phyloP scores from a whole-genome alignment of 2,797 vertebrate species.

The Galago senegalensis region DNA sequence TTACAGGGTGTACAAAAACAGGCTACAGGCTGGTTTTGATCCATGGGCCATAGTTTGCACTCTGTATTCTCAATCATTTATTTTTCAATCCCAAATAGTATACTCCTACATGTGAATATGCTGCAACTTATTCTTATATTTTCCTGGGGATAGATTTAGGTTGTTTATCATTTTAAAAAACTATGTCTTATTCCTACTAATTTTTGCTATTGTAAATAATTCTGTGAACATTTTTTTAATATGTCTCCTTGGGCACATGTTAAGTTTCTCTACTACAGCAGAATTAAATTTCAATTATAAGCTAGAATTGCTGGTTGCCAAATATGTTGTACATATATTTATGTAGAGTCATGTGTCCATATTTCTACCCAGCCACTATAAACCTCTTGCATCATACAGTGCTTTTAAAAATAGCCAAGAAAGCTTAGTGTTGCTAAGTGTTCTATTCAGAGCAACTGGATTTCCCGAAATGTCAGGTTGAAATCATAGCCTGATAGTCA shows the following conservation, averaged over 20 bases:
- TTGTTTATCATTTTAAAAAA: slow-evolving; percentile 33
- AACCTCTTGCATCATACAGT: slow-evolving; percentile 1
- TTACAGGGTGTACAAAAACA: not conserved
- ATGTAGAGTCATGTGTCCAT: not conserved
- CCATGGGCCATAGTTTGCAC: not conserved
- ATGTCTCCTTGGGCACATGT: not conserved
- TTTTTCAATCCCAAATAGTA: not conserved
- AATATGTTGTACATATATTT: not conserved
- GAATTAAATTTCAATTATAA: not conserved
- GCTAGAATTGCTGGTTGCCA: not conserved
- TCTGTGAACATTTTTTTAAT: not conserved
- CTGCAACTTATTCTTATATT: not conserved
- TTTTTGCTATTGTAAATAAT: slow-evolving; percentile 41
- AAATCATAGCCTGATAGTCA: slow-evolving; percentile 5
- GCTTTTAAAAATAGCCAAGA: slow-evolving; percentile 59
- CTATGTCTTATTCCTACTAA: not conserved
- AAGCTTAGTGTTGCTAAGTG: slow-evolving; percentile 24
- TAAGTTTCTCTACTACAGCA: not conserved
- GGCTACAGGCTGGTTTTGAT: not conserved
- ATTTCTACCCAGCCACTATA: slow-evolving; percentile 27
- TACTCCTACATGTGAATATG: not conserved
- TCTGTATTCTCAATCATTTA: not conserved
- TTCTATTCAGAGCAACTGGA: slow-evolving; percentile 21
- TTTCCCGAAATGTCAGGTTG: slow-evolving; percentile 33
- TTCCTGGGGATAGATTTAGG: slow-evolving; percentile 8